Percentiles rank a stretch among this genome's conserved stretches.
These are phyloP conservation scores for Semotilus atromaculatus DNA, from an alignment of 2,797 vertebrate genomes.

Conservation along the genomic window DNA sequence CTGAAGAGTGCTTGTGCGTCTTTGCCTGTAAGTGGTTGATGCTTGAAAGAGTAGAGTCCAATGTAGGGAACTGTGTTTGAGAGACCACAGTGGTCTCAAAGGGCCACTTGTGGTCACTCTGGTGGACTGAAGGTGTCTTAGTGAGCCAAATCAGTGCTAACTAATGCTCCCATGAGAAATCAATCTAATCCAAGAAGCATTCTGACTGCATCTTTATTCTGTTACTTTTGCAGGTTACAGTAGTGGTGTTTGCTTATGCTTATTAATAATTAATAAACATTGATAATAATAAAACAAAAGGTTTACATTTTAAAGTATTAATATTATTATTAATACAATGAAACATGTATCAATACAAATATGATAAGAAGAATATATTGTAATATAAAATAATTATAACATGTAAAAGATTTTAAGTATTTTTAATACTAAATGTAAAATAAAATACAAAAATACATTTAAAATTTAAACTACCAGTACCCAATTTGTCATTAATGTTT, in stretches of 20 bases:
- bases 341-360: background rate
- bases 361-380: too few species aligned
- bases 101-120: constrained; percentile 64
- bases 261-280: background rate
- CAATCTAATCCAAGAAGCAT: constrained; percentile 65
- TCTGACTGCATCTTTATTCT: constrained; percentile 17
- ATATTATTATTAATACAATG: background rate
- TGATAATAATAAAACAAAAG: background rate
- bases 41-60: background rate
- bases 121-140: constrained; percentile 58
- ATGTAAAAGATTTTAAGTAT: background rate
- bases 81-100: constrained; percentile 54
- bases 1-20: constrained; percentile 13
- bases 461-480: too few species aligned
- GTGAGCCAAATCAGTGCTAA: constrained; percentile 75
- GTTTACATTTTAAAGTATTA: background rate
- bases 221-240: background rate
- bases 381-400: background rate
- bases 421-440: background rate
- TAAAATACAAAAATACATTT: background rate
- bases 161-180: constrained; percentile 66
- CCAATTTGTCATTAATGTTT: background rate
- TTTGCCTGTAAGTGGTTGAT: constrained; percentile 8
- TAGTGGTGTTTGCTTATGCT: background rate
- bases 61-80: background rate